Evolutionary conservation across 2,113 vertebrate species (phyloP), one percentile per base, ranked within the genome.

Genomic region (Dicaeum eximium): DNA sequence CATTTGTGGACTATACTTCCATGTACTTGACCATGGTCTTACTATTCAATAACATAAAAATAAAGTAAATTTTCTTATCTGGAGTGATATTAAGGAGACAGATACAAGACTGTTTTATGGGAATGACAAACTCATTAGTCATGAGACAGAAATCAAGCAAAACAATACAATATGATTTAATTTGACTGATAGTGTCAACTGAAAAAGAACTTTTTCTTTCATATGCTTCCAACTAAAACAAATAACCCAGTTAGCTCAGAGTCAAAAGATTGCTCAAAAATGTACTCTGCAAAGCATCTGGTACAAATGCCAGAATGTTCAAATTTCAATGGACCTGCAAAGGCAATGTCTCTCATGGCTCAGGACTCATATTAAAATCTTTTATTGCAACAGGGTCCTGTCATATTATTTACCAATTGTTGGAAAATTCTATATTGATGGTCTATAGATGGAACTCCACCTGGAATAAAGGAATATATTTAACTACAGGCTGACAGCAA

Each of bases 161-260:
- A 93, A 85, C 27, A 89, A 91, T 42, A 84, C 10, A 51, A 11
- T 15, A 47, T 48, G 23, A 81, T 57, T 90, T 88, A 69, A 82
- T 42, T 67, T 88, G 66, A 89, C 50, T 77, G 70, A 87, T 75
- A 87, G 30, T 77, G 74, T 91, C 66, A 95, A 72, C 50, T 65
- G 40, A 81, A 74, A 94, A 86, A 48, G 53, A 87, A 80, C 1
- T 5, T 80, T 87, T 85, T 72, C 74, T 86, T 89, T 88, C 54
- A 38, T n/a, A 53, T 1, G 1, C 19, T 91, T 96, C 88, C 93
- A 94, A 91, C 28, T 90, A 90, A 91, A 96, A 94, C 74, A 96
- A 96, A 88, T 67, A 93, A 89, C 16, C 30, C 66, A 40, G 81
- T 73, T 73, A 90, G 70, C 40, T 86, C 53, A 86, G 71, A 91